A percentile compares a stretch with the other conserved stretches of the same genome.
These are phyloP conservation scores for Leuctra nigra DNA, from an alignment of 2,888 invertebrate genomes.

Conservation along the genomic window DNA sequence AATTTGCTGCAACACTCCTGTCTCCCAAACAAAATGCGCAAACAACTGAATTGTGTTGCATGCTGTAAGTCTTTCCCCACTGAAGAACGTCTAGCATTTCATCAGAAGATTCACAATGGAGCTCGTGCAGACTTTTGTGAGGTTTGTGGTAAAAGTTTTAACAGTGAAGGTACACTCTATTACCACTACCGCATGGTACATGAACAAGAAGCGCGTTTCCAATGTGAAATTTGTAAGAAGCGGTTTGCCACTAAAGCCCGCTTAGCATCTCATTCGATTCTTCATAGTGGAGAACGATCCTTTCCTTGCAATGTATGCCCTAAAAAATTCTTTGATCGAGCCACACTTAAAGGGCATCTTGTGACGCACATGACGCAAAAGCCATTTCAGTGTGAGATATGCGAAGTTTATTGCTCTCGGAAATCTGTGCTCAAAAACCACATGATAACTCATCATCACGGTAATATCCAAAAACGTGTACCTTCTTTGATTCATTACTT, in stretches of 20 bases:
- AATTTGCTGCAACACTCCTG: constrained; percentile 23
- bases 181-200: constrained; percentile 26
- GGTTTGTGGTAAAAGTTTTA: constrained; percentile 24
- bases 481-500: constrained; percentile 29
- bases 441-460: constrained; percentile 21
- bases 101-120: constrained; percentile 24
- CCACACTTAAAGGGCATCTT: constrained; percentile 24
- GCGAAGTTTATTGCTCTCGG: constrained; percentile 23
- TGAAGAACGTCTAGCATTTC: constrained; percentile 22
- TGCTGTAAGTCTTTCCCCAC: constrained; percentile 21
- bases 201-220: constrained; percentile 21
- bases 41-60: constrained; percentile 17
- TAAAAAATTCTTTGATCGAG: constrained; percentile 18
- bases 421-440: constrained; percentile 24
- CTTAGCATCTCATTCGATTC: constrained; percentile 19
- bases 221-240: constrained; percentile 22
- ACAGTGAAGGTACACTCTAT: constrained; percentile 25
- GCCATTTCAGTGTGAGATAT: constrained; percentile 26
- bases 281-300: constrained; percentile 24
- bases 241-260: constrained; percentile 20
- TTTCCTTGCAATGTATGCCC: constrained; percentile 24
- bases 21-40: constrained; percentile 3
- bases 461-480: constrained; percentile 16
- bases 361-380: constrained; percentile 25
- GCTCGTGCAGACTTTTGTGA: constrained; percentile 21